Evolutionary conservation across 2,113 vertebrate species (phyloP), one percentile per base, ranked within the genome.

Genomic region (Etheostoma spectabile): DNA sequence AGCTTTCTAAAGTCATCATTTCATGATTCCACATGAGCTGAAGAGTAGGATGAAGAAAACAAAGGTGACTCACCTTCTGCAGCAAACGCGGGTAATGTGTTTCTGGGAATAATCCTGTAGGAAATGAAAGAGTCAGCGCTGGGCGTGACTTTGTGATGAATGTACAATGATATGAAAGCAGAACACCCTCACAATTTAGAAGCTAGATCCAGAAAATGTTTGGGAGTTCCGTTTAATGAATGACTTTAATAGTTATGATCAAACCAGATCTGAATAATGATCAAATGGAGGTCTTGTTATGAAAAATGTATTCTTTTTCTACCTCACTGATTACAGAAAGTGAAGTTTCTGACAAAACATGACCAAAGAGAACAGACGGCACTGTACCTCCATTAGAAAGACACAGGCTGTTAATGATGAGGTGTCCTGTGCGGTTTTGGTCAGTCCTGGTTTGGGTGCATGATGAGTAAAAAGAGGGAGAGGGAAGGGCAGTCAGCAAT

Each of bases 361-460:
- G 1, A 27, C 12, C 15, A 45, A 51, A 27, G 14, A 45, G 45
- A 67, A 70, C 0, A 38, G n/a, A 46, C 1, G 19, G 45, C 6
- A 60, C 35, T 8, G 85, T 89, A 99, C 98, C 98, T 97, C 98
- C 98, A 0, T 99, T 99, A 38, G 98, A 99, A 18, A 99, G 94
- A 81, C 98, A 99, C 59, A 99, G 95, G 84, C 98, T 99, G 90
- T 97, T 98, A 72, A 99, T 96, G 76, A 88, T 94, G 88, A 99
- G 91, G 71, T 96, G 96, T 22, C 97, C 97, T 0, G 95, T 96
- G 80, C 94, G 95, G 73, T 97, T 97, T 77, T 96, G 96, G 86
- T 99, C 96, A 56, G 95, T 96, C 95, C 98, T 99, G 49, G 53
- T 75, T 61, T 12, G 11, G 48, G 8, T 22, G 18, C 16, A 65